phyloP scores from a whole-genome alignment of 2,113 vertebrate genomes.

The Patagioenas fasciata region DNA sequence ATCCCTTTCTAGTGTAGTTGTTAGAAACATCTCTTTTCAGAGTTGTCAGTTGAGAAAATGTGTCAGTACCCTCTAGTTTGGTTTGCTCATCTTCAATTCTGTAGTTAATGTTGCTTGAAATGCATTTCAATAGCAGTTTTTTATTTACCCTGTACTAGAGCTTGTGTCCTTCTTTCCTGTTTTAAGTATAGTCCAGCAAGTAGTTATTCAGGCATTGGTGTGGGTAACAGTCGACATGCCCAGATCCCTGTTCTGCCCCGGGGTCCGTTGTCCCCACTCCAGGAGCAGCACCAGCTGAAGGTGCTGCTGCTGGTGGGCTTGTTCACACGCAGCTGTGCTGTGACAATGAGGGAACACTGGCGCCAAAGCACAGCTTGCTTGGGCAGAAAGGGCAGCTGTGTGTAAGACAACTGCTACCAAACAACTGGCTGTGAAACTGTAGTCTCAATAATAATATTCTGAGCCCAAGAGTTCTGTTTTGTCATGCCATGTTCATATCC shows the following conservation, averaged over 20 bases:
- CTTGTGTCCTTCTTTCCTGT: not conserved
- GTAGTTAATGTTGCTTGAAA: not conserved
- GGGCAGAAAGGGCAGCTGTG: not conserved
- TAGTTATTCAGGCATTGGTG: not conserved
- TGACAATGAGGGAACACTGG: fast-evolving
- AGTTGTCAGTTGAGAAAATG: not conserved
- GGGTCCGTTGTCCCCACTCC: not conserved
- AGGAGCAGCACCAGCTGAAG: not conserved
- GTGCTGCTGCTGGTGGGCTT: not conserved
- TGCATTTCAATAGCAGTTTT: not conserved
- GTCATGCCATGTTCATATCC: not conserved
- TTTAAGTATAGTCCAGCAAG: not conserved
- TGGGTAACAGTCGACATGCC: fast-evolving
- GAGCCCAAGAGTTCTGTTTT: not conserved
- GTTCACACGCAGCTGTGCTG: not conserved
- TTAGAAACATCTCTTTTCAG: not conserved
- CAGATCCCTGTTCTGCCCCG: not conserved
- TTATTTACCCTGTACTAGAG: not conserved
- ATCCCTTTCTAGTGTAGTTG: not conserved
- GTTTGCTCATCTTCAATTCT: not conserved
- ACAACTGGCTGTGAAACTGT: not conserved
- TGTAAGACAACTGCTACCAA: not conserved
- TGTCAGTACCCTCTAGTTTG: not conserved
- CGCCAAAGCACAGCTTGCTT: not conserved
- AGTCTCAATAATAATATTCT: not conserved